Conservation (phyloP, 2,888 invertebrate species). For the Tachina fera region DNA sequence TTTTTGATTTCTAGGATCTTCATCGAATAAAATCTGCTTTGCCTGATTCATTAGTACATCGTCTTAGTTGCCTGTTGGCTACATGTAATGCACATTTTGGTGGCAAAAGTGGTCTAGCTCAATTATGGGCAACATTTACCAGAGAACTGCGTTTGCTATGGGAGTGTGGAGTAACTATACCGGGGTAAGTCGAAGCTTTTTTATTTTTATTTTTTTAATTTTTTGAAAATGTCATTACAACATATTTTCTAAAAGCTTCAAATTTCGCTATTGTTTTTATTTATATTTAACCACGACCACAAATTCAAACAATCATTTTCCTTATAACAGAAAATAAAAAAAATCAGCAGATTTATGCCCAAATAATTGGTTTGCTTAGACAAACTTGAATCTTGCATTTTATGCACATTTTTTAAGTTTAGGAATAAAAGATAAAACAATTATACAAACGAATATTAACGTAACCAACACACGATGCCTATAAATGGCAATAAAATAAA, state of each 20-base stretch:
- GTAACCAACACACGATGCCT: too few relatives aligned
- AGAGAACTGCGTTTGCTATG: constrained; percentile 95
- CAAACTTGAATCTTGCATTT: too few relatives aligned
- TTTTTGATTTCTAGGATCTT: constrained; percentile 83
- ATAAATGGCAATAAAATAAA: too few relatives aligned
- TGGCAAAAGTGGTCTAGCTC: constrained; percentile 89
- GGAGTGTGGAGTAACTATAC: constrained; percentile 90
- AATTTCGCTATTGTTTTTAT: background rate
- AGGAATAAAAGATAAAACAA: too few relatives aligned
- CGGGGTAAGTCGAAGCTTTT: constrained; percentile 89
- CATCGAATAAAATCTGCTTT: constrained; percentile 89
- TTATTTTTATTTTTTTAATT: background rate
- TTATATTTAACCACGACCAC: too few relatives aligned
- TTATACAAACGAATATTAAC: too few relatives aligned
- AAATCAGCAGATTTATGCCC: too few relatives aligned
- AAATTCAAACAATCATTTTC: too few relatives aligned
- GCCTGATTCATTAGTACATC: constrained; percentile 90
- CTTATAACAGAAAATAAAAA: too few relatives aligned
- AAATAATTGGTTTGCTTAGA: too few relatives aligned
- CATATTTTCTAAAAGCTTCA: background rate
- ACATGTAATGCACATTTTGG: constrained; percentile 90
- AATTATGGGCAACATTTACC: constrained; percentile 96
- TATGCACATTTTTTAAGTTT: too few relatives aligned
- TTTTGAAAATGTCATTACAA: background rate
- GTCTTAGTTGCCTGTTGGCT: constrained; percentile 89